Conservation (phyloP, 2,797 vertebrate species). For the Alectoris magna region DNA sequence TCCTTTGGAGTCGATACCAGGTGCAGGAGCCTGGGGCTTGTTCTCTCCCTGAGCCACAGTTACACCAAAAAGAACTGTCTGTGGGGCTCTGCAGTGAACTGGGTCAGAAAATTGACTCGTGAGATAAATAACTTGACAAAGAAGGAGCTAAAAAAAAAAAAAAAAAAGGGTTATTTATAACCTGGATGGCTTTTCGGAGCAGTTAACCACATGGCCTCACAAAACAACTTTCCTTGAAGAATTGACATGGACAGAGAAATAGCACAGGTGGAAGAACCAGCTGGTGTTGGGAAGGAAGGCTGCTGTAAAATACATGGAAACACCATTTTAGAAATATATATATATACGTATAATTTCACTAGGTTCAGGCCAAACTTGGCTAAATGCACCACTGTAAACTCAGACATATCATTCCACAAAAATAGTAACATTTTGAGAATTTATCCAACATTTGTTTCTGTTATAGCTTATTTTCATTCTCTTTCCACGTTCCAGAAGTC, state of each 20-base stretch:
- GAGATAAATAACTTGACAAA: not conserved
- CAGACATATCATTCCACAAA: not conserved
- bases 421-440: not conserved
- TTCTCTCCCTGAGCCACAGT: not conserved
- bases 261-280: constrained; percentile 5
- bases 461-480: not conserved
- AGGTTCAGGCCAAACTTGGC: not conserved
- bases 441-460: not conserved
- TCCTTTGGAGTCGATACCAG: not conserved
- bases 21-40: not conserved
- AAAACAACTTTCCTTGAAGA: not conserved
- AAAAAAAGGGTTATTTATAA: not conserved
- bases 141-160: not conserved
- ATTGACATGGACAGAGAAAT: not conserved
- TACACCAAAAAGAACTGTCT: not conserved
- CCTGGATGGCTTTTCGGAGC: not conserved
- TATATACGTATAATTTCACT: not conserved
- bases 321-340: not conserved
- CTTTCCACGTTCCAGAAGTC: not conserved
- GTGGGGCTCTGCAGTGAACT: not conserved
- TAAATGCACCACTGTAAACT: not conserved
- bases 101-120: not conserved
- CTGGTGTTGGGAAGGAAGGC: not conserved
- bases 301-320: not conserved
- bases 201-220: not conserved